Evolutionary conservation across 1,140 invertebrate genomes (phyloP).

Genomic region (Nephila pilipes): DNA sequence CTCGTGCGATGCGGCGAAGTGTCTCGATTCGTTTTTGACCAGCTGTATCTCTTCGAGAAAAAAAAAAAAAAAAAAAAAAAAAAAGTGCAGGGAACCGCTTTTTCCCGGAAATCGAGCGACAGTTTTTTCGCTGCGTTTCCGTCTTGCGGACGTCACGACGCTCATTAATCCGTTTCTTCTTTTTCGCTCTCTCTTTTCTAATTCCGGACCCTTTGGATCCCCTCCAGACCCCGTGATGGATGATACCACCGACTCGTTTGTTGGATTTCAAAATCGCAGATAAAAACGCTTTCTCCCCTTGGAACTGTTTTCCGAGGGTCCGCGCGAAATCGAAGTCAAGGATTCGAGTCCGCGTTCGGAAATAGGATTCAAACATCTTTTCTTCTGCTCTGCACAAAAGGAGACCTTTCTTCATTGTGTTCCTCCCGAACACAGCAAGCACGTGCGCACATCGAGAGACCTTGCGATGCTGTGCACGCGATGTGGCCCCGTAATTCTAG

Average conservation of each 20-base stretch:
- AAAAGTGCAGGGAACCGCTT: neutral
- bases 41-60: too few relatives aligned
- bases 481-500: neutral
- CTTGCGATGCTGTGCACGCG: neutral
- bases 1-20: too few relatives aligned
- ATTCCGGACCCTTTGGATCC: neutral
- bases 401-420: neutral
- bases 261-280: too few relatives aligned
- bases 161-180: neutral
- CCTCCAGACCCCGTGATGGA: neutral
- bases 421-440: too few relatives aligned
- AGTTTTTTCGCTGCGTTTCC: neutral
- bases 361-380: neutral
- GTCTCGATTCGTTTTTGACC: too few relatives aligned
- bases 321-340: slow-evolving; percentile 44
- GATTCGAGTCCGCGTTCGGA: neutral
- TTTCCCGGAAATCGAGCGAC: neutral
- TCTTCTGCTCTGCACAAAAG: neutral
- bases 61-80: too few relatives aligned
- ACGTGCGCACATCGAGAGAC: neutral
- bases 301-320: neutral
- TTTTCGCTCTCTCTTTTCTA: neutral
- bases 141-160: neutral
- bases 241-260: slow-evolving; percentile 5
- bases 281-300: neutral